These are phyloP conservation scores for Protula sp. DNA, from an alignment of 2,888 invertebrate species.

Conservation along the genomic window DNA sequence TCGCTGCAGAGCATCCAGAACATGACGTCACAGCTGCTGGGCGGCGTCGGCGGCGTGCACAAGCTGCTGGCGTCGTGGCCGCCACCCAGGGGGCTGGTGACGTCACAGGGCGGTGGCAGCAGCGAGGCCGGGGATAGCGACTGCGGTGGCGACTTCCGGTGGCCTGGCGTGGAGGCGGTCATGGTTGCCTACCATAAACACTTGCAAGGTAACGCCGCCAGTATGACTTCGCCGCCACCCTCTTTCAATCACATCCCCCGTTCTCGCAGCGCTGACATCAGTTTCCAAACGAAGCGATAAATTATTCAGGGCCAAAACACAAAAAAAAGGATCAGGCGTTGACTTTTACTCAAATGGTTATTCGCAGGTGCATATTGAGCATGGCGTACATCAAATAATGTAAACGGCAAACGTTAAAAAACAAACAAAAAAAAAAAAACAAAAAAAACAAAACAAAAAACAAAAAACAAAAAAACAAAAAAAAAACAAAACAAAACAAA, in stretches of 20 bases:
- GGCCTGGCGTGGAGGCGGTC: conserved; percentile 52
- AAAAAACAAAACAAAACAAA: no score
- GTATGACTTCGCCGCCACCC: not conserved
- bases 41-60: not conserved
- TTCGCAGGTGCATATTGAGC: no score
- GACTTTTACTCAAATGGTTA: no score
- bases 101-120: not conserved
- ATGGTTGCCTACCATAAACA: conserved; percentile 46
- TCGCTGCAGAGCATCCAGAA: not conserved
- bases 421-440: no score
- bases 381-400: no score
- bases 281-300: not conserved
- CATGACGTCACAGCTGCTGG: not conserved
- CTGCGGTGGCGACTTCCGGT: conserved; percentile 21
- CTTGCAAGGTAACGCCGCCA: conserved; percentile 11
- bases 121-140: not conserved
- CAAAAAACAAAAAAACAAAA: no score
- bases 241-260: not conserved
- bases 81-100: not conserved
- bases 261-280: not conserved
- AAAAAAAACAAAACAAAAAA: no score
- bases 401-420: no score
- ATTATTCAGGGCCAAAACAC: not conserved
- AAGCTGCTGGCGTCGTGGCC: not conserved
- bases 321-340: not conserved